These are phyloP conservation scores for Drosophila mayaguana DNA, from an alignment of 2,888 invertebrate genomes.

Conservation along the genomic window DNA sequence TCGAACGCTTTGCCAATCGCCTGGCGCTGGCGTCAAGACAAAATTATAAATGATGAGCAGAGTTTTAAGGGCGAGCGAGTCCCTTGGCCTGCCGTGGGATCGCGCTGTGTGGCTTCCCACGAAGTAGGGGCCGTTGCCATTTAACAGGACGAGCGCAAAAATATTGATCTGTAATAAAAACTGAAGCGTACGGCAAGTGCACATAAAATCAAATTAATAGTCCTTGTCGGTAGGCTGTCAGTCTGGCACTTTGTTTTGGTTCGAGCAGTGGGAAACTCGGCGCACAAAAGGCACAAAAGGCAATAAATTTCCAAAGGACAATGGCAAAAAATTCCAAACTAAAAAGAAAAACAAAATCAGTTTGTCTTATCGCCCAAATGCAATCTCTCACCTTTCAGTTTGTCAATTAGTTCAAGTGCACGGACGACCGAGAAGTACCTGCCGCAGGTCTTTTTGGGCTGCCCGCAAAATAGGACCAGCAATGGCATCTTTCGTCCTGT, in stretches of 20 bases:
- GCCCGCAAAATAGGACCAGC: conserved; percentile 17
- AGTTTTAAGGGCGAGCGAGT: neutral
- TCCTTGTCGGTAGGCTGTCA: conserved; percentile 66
- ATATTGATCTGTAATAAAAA: conserved; percentile 74
- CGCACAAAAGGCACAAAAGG: conserved; percentile 52
- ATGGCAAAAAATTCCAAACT: conserved; percentile 27
- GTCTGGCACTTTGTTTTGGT: conserved; percentile 77
- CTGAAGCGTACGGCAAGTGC: conserved; percentile 58
- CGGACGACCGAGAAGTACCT: conserved; percentile 38
- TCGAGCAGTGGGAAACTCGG: conserved; percentile 74
- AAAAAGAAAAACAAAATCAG: conserved; percentile 43
- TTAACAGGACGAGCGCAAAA: conserved; percentile 68
- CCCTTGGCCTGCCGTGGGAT: conserved; percentile 20
- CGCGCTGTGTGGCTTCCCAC: conserved; percentile 66
- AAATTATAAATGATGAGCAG: conserved; percentile 26
- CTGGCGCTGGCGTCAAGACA: conserved; percentile 32
- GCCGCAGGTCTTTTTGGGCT: conserved; percentile 16
- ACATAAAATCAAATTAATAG: conserved; percentile 80
- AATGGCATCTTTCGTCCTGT: conserved; percentile 21
- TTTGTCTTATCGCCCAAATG: conserved; percentile 69
- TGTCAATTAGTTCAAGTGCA: conserved; percentile 80
- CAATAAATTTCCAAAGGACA: conserved; percentile 64
- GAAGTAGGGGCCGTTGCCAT: conserved; percentile 39
- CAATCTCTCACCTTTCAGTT: conserved; percentile 78
- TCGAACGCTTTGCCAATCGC: conserved; percentile 26